Evolutionary conservation across 2,888 invertebrate species (phyloP).

Genomic region (Spilarctia lutea): DNA sequence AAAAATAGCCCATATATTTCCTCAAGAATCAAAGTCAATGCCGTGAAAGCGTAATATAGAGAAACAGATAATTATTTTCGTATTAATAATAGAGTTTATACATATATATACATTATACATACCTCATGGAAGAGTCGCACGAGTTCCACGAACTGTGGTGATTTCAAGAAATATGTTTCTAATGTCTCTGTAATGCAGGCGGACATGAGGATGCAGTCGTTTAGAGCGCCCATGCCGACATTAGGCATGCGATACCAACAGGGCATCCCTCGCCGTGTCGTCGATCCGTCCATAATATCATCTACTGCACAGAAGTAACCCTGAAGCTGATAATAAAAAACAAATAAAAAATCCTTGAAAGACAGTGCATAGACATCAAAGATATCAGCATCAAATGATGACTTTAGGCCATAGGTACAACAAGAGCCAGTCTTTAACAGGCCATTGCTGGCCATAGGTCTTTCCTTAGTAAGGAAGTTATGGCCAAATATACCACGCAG

Average conservation of each 20-base stretch:
- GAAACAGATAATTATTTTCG: no score
- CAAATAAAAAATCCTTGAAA: no score
- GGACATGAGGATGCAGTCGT: constrained; percentile 94
- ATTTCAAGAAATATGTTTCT: constrained; percentile 89
- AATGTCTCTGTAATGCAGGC: constrained; percentile 91
- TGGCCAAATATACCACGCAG: no score
- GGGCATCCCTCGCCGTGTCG: constrained; percentile 93
- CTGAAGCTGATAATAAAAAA: constrained; percentile 88
- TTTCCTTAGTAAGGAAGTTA: no score
- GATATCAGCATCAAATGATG: no score
- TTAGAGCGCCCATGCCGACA: constrained; percentile 92
- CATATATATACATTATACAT: constrained; percentile 21
- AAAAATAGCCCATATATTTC: no score
- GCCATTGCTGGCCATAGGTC: no score
- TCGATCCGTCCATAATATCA: constrained; percentile 96
- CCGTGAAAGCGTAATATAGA: no score
- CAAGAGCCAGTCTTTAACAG: no score
- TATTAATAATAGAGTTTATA: not conserved
- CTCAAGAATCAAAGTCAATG: no score
- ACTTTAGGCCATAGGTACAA: no score
- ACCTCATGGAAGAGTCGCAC: constrained; percentile 94
- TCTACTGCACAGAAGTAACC: constrained; percentile 93
- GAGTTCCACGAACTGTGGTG: constrained; percentile 90
- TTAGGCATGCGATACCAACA: constrained; percentile 95
- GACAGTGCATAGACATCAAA: no score